Percentiles rank a stretch among this genome's conserved stretches.
phyloP scores from a whole-genome alignment of 1,140 invertebrate genomes.

The Phymastichus coffea region DNA sequence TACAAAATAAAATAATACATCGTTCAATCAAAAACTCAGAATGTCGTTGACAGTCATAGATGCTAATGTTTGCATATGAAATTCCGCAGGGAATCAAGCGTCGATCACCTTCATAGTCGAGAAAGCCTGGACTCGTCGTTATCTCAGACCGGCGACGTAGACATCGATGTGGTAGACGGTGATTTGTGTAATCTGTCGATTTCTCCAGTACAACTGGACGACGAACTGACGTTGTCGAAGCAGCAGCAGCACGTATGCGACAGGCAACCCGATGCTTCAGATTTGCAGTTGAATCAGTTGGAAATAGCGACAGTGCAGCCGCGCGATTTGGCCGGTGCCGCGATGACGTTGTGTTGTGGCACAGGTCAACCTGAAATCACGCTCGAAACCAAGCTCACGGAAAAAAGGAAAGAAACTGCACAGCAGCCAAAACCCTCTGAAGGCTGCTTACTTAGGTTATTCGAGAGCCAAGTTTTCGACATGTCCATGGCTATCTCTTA shows the following conservation, averaged over 20 bases:
- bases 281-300: not conserved
- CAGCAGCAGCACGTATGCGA: conserved; percentile 16
- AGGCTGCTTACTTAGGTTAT: conserved; percentile 78
- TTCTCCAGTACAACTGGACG: conserved; percentile 36
- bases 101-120: conserved; percentile 56
- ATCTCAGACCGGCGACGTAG: conserved; percentile 51
- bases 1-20: too few relatives aligned
- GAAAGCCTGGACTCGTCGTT: conserved; percentile 73
- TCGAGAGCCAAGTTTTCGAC: conserved; percentile 96
- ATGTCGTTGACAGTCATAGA: too few relatives aligned
- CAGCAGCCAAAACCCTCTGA: conserved; percentile 53
- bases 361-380: conserved; percentile 42
- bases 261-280: conserved; percentile 2
- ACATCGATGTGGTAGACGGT: conserved; percentile 48
- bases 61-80: too few relatives aligned
- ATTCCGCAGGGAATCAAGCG: conserved; percentile 50
- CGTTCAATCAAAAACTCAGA: too few relatives aligned
- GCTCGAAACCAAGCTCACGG: conserved; percentile 36
- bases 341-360: conserved; percentile 54
- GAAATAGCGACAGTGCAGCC: conserved; percentile 24
- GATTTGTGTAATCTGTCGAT: conserved; percentile 38
- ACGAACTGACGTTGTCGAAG: conserved; percentile 22
- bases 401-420: conserved; percentile 46
- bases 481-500: conserved; percentile 98
- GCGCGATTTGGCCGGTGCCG: conserved; percentile 47